Evolutionary conservation across 2,888 invertebrate genomes (phyloP).

Genomic region (Microctonus aethiopoides): DNA sequence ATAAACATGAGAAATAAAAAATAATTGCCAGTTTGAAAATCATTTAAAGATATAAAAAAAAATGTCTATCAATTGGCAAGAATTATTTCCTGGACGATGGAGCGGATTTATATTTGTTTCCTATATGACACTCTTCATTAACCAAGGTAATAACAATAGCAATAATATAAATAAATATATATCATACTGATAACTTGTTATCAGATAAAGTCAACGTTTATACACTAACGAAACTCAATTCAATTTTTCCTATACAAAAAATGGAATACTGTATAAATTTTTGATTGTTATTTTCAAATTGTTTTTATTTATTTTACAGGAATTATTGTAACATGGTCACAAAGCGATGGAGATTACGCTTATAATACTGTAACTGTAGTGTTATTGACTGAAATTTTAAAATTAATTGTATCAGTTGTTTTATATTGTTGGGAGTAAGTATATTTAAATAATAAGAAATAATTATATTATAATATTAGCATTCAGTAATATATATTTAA

Average conservation of each 20-base stretch:
- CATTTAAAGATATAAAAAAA: constrained; percentile 6
- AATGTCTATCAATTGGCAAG: constrained; percentile 69
- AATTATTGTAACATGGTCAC: constrained; percentile 90
- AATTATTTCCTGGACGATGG: constrained; percentile 86
- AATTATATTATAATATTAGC: not conserved
- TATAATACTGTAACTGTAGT: constrained; percentile 92
- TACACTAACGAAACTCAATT: too few species aligned
- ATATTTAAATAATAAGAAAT: constrained; percentile 6
- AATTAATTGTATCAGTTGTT: constrained; percentile 78
- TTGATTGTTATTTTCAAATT: not conserved
- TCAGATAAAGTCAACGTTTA: too few species aligned
- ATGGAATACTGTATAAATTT: not conserved
- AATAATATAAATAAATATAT: too few species aligned
- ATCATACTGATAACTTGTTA: too few species aligned
- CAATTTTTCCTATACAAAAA: too few species aligned
- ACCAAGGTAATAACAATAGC: constrained; percentile 78
- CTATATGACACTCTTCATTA: constrained; percentile 90
- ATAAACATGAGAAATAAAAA: constrained; percentile 6
- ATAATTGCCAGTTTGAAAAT: not conserved
- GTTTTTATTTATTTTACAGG: constrained; percentile 70
- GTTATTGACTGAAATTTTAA: constrained; percentile 86
- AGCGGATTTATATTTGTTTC: constrained; percentile 84
- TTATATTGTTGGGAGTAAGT: constrained; percentile 80
- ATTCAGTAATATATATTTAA: constrained; percentile 15
- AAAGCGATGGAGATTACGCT: constrained; percentile 83